These are phyloP conservation scores for Panzeria rudis DNA, from an alignment of 2,888 invertebrate genomes.

Conservation along the genomic window DNA sequence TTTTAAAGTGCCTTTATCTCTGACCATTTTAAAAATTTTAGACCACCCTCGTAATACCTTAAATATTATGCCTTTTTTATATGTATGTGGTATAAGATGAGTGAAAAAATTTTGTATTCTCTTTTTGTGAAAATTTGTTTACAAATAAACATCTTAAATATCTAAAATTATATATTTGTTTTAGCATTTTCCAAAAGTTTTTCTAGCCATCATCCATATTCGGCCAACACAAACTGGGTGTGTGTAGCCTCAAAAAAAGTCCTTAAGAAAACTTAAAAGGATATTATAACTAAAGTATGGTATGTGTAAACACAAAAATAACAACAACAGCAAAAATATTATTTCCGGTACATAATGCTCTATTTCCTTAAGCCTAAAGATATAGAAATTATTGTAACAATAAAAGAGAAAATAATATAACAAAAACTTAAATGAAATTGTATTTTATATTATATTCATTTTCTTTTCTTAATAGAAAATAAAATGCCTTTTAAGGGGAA, in stretches of 20 bases:
- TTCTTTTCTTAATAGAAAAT: constrained; percentile 45
- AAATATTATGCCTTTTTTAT: background rate
- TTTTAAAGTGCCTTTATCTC: too few relatives aligned
- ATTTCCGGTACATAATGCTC: constrained; percentile 72
- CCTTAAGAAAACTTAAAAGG: constrained; percentile 23
- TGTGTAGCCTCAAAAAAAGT: background rate
- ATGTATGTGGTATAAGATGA: constrained; percentile 1
- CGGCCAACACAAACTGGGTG: background rate
- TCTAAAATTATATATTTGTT: constrained; percentile 60
- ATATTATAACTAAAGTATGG: constrained; percentile 49
- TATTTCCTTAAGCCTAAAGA: constrained; percentile 70
- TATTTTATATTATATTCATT: constrained; percentile 42
- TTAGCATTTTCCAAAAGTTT: constrained; percentile 55
- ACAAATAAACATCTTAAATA: constrained; percentile 64
- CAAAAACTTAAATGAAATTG: constrained; percentile 58
- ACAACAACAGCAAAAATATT: constrained; percentile 64
- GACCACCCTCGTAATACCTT: background rate
- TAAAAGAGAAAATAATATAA: constrained; percentile 61
- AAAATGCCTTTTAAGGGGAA: constrained; percentile 22
- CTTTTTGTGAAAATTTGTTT: constrained; percentile 65
- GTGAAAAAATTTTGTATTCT: background rate
- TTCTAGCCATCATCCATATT: background rate
- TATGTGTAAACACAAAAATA: constrained; percentile 61
- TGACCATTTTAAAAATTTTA: too few relatives aligned
- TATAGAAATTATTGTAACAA: constrained; percentile 62